Evolutionary conservation across 2,797 vertebrate genomes (phyloP).

Genomic region (Lacerta bilineata): DNA sequence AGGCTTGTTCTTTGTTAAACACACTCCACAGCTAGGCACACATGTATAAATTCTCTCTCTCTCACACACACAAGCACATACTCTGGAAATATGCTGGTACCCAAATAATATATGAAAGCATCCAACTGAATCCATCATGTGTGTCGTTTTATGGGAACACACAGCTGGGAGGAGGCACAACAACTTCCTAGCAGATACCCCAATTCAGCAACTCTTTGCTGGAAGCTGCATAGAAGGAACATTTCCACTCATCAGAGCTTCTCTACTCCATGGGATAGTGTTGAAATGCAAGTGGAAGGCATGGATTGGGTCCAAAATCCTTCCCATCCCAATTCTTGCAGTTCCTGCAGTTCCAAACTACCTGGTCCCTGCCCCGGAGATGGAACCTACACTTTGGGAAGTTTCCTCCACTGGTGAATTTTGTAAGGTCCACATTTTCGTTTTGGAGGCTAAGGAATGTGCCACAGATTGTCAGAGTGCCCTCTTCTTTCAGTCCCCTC

Average conservation of each 20-base stretch:
- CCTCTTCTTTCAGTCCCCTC: too few relatives aligned
- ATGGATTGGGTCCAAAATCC: neutral
- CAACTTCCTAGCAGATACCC: neutral
- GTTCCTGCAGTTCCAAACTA: too few relatives aligned
- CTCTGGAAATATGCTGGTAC: neutral
- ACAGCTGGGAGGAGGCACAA: neutral
- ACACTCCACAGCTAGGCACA: neutral
- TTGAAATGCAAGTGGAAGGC: neutral
- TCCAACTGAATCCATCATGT: neutral
- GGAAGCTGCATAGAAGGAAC: too few relatives aligned
- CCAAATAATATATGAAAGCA: neutral
- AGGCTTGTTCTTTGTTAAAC: slow-evolving; percentile 72
- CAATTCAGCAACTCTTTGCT: too few relatives aligned
- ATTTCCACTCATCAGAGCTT: neutral
- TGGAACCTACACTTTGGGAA: neutral
- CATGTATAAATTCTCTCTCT: neutral
- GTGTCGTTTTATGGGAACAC: neutral
- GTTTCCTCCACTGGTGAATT: too few relatives aligned
- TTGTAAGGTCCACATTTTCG: neutral
- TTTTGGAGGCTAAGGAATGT: neutral
- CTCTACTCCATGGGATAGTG: neutral
- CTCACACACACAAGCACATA: neutral
- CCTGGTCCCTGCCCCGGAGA: too few relatives aligned
- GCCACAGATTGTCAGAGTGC: neutral
- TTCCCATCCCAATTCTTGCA: neutral